Percentiles rank a stretch among this genome's conserved stretches.
phyloP scores from a whole-genome alignment of 2,113 vertebrate genomes.

The Artemisiospiza belli region DNA sequence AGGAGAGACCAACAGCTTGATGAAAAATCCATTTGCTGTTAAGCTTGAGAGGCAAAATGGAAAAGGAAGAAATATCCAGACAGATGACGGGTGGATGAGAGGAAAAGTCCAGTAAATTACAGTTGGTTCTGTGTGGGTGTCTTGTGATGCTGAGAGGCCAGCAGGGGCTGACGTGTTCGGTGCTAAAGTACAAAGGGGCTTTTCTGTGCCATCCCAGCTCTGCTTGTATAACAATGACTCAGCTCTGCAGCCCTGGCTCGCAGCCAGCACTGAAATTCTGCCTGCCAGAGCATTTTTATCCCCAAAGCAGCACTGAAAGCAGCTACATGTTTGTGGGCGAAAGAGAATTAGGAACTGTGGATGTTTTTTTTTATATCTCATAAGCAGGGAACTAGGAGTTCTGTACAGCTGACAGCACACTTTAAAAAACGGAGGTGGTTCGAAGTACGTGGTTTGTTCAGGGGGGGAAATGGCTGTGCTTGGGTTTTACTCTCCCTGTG shows the following conservation, averaged over 20 bases:
- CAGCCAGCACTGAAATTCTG: background rate
- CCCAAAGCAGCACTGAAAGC: background rate
- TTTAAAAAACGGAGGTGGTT: background rate
- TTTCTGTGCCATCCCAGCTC: background rate
- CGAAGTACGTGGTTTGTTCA: background rate
- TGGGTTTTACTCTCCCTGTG: background rate
- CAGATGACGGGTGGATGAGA: background rate
- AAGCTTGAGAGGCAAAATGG: background rate
- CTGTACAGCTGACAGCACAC: background rate
- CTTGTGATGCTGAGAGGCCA: background rate
- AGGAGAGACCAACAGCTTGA: background rate
- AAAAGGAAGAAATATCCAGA: background rate
- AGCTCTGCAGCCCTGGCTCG: constrained; percentile 56
- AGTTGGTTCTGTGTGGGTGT: background rate
- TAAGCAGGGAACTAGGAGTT: background rate
- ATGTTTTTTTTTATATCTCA: background rate
- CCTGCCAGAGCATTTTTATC: background rate
- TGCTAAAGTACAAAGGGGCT: constrained; percentile 11
- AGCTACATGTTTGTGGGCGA: background rate
- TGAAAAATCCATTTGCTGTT: background rate
- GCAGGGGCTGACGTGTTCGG: background rate
- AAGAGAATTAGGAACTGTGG: background rate
- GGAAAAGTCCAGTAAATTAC: background rate
- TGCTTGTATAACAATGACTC: constrained; percentile 53
- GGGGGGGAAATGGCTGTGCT: background rate